phyloP scores from a whole-genome alignment of 1,140 invertebrate genomes.

The Piezodorus guildinii region DNA sequence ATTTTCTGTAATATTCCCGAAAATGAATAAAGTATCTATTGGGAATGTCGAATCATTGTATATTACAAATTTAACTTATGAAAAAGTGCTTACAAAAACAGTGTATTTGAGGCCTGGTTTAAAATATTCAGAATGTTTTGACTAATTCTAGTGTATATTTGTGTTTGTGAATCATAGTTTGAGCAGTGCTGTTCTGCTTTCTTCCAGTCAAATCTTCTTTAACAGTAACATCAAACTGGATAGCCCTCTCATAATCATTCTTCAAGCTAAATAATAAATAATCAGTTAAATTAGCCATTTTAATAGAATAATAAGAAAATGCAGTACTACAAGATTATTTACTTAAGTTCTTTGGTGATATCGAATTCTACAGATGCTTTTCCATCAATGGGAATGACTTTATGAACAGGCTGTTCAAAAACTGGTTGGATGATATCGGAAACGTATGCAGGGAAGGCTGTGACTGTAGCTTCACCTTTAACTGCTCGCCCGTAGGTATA shows the following conservation, averaged over 20 bases:
- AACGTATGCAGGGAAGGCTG: conserved; percentile 61
- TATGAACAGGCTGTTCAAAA: conserved; percentile 57
- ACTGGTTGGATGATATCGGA: conserved; percentile 67
- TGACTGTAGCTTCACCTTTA: conserved; percentile 62
- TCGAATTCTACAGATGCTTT: conserved; percentile 63
- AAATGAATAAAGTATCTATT: too few relatives aligned
- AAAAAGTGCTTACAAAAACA: conserved; percentile 51
- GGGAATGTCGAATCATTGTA: too few relatives aligned
- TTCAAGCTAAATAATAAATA: conserved; percentile 39
- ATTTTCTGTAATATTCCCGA: too few relatives aligned
- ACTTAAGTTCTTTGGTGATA: conserved; percentile 52
- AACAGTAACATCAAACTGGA: conserved; percentile 64
- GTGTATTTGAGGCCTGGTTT: conserved; percentile 76
- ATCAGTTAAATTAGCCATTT: neutral
- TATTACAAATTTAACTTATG: too few relatives aligned
- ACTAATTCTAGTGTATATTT: conserved; percentile 73
- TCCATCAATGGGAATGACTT: conserved; percentile 70
- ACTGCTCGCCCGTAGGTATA: conserved; percentile 76
- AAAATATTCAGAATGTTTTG: conserved; percentile 69
- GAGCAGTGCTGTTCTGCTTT: conserved; percentile 63
- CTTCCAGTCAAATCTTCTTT: conserved; percentile 69
- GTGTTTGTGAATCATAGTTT: conserved; percentile 63
- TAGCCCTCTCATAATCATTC: conserved; percentile 59
- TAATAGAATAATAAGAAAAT: conserved; percentile 8
- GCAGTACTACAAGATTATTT: conserved; percentile 24